These are phyloP conservation scores for Siniperca obscura DNA, from an alignment of 2,797 vertebrate genomes.

Conservation along the genomic window DNA sequence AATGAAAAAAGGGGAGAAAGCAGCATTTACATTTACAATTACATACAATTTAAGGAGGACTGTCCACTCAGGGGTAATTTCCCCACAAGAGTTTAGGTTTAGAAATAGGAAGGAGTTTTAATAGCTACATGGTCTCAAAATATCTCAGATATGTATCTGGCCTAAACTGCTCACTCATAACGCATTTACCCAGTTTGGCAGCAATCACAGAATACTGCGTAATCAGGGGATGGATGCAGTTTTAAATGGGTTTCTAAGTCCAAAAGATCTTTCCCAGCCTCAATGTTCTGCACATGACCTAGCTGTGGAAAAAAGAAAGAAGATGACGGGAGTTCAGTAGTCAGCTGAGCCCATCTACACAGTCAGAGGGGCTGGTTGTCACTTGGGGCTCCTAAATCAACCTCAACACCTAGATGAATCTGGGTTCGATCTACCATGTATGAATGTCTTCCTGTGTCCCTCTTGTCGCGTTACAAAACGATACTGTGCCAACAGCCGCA, in stretches of 20 bases:
- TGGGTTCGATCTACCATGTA: conserved; percentile 43
- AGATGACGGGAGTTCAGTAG: conserved; percentile 2
- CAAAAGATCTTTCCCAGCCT: conserved; percentile 11
- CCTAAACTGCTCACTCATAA: conserved; percentile 15
- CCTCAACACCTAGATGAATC: conserved; percentile 23
- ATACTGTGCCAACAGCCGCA: conserved; percentile 48
- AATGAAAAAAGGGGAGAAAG: not conserved
- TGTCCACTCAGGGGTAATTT: not conserved
- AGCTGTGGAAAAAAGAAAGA: not conserved
- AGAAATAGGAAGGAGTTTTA: conserved; percentile 1
- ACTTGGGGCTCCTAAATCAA: conserved; percentile 18
- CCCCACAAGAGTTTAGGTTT: not conserved
- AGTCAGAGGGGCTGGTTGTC: not conserved
- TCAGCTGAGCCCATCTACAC: not conserved
- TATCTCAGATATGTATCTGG: conserved; percentile 13
- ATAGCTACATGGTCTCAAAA: not conserved
- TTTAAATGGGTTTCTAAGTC: conserved; percentile 24
- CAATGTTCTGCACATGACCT: conserved; percentile 1
- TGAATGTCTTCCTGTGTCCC: conserved; percentile 28
- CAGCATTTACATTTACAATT: not conserved
- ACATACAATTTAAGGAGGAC: conserved; percentile 5
- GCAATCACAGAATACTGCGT: conserved; percentile 15
- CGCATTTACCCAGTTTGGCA: conserved; percentile 29
- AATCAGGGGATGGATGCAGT: conserved; percentile 23
- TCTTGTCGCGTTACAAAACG: conserved; percentile 24